Evolutionary conservation across 1,140 invertebrate genomes (phyloP), one percentile per base, ranked within the genome.

Genomic region (Zelostemma sp.): DNA sequence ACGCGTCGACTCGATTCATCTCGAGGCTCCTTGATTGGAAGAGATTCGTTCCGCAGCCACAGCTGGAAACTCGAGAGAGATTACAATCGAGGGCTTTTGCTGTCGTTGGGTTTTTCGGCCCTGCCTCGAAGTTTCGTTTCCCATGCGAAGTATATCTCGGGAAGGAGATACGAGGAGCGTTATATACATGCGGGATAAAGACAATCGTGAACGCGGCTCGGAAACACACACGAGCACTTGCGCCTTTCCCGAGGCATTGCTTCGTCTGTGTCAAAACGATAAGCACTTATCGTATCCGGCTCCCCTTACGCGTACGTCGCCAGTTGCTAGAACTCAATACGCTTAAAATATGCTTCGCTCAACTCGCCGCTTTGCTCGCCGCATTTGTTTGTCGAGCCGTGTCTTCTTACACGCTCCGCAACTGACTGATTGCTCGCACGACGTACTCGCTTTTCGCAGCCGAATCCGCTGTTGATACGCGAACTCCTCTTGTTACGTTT

Each of bases 271-370:
- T 68, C 48, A 21, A 46, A 57, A 69, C 73, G 80, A 82, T 82
- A 83, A 79, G 60, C 67, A 57, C 72, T 82, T 83, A 83, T 83
- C 81, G 68, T 80, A 82, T 82, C 80, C 80, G 76, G 80, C 77
- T 80, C 76, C 70, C 74, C 76, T 80, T 76, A 67, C 75, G 54
- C 65, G 17, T 64, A 75, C 64, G 62, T 71, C 72, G 68, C 65
- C 70, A 77, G 73, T 75, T 62, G 56, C 43, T 48, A 65, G 68
- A 77, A 74, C 63, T 71, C 71, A 77, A 76, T 73, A 78, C 45
- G 61, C 57, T 49, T 63, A 54, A 59, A 74, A 68, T n/a, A n/a
- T 74, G 58, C 2, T 31, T 45, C 48, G 59, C 28, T 71, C 47
- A n/a, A 58, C 48, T 63, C 55, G 46, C 58, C 49, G 48, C 18